Evolutionary conservation across 2,113 vertebrate species (phyloP), one percentile per base, ranked within the genome.

Genomic region (Climacteris rufus): DNA sequence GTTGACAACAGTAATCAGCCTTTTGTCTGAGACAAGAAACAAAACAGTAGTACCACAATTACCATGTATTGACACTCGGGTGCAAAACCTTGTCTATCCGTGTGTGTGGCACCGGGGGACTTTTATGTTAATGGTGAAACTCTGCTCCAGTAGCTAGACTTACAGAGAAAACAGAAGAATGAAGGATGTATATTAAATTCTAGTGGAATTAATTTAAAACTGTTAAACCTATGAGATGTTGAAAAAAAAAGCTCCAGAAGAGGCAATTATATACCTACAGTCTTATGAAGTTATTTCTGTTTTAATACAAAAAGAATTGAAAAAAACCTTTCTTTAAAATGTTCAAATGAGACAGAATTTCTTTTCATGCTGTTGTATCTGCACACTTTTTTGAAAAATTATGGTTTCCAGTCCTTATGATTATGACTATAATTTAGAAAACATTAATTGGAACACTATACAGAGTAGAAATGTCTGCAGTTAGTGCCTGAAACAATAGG

Each of bases 341-440:
- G 37, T 44, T 84, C 49, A 94, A 93, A 40, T 44, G 37, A 94
- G 52, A 53, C 11, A 80, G 42, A 56, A 75, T 87, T 87, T 91
- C 20, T 93, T 92, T 70, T 78, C 56, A 44, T 71, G 60, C 27
- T 75, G 47, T 74, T 7, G 0, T 77, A 89, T 56, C 89, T 61
- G 23, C 65, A 52, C 2, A 11, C 2, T 33, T 93, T 54, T 83
- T 33, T 24, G 2, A 93, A 83, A 87, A 95, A 91, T 75, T 89
- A 80, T 28, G 54, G 69, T 53, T 96, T 91, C 69, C 40, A 89
- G n/a, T 28, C 60, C 28, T 92, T 87, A 59, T 60, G 71, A 90
- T 94, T 93, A 76, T 65, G 30, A 70, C 85, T 93, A 20, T 52
- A 75, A 91, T 92, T 91, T 84, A 84, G 81, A 94, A 92, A 97